phyloP scores from a whole-genome alignment of 2,888 invertebrate species.

The Timema cristinae region DNA sequence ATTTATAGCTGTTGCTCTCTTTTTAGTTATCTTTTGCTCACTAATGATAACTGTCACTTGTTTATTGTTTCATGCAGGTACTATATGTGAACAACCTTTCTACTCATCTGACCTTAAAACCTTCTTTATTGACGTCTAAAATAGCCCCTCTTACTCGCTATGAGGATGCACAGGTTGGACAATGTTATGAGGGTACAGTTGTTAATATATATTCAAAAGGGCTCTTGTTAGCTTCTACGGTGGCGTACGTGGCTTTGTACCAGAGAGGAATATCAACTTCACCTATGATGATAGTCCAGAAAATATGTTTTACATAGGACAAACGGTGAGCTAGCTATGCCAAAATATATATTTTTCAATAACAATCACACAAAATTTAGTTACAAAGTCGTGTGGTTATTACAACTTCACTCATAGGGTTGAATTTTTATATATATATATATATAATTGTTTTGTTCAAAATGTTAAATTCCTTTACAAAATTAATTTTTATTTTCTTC shows the following conservation, averaged over 20 bases:
- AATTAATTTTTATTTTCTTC: too few relatives aligned
- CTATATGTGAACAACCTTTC: constrained; percentile 49
- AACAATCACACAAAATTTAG: neutral
- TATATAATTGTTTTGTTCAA: too few relatives aligned
- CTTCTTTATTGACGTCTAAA: constrained; percentile 56
- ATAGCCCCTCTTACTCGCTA: constrained; percentile 51
- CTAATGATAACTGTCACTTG: too few relatives aligned
- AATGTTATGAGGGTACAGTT: constrained; percentile 55
- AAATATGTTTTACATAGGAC: constrained; percentile 45
- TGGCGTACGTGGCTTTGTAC: constrained; percentile 52
- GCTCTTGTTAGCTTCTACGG: constrained; percentile 58
- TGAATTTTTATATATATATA: too few relatives aligned
- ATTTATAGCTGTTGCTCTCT: too few relatives aligned
- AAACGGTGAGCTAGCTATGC: constrained; percentile 50
- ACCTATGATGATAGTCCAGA: constrained; percentile 21
- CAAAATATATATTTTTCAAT: neutral
- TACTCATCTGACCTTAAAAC: constrained; percentile 61
- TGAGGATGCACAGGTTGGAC: constrained; percentile 50
- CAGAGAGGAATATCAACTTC: constrained; percentile 42
- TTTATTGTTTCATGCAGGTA: constrained; percentile 46
- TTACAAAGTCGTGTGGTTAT: too few relatives aligned
- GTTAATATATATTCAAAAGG: constrained; percentile 48
- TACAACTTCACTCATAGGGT: too few relatives aligned
- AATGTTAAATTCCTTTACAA: too few relatives aligned
- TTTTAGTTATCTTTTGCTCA: too few relatives aligned